Evolutionary conservation across 2,113 vertebrate genomes (phyloP).

Genomic region (Ginglymostoma cirratum): DNA sequence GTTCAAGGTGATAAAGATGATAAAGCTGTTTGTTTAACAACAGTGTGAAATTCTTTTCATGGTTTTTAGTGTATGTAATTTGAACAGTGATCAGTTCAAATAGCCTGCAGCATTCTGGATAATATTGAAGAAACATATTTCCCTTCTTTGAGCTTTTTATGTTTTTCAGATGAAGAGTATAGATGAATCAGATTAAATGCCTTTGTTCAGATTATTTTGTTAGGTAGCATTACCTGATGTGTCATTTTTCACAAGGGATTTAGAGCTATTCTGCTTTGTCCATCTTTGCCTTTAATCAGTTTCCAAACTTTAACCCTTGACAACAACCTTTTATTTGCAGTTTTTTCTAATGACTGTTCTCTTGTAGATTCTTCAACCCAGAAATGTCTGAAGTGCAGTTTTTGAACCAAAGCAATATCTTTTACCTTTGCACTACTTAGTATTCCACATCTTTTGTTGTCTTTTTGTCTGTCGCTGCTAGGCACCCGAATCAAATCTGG

Average conservation of each 20-base stretch:
- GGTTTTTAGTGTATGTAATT: slow-evolving; percentile 51
- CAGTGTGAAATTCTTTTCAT: slow-evolving; percentile 55
- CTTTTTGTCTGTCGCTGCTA: not conserved
- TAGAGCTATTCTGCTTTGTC: slow-evolving; percentile 41
- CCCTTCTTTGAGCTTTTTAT: slow-evolving; percentile 41
- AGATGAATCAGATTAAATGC: slow-evolving; percentile 47
- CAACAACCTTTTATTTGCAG: not conserved
- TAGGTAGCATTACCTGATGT: slow-evolving; percentile 37
- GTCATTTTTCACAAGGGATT: slow-evolving; percentile 38
- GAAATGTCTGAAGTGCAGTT: not conserved
- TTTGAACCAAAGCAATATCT: not conserved
- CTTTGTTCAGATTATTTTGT: slow-evolving; percentile 41
- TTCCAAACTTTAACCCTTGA: slow-evolving; percentile 39
- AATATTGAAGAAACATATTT: slow-evolving; percentile 40
- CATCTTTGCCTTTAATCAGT: slow-evolving; percentile 20
- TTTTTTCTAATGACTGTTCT: not conserved
- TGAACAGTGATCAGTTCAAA: slow-evolving; percentile 47
- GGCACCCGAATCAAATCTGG: not conserved
- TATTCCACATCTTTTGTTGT: not conserved
- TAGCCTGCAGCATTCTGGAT: slow-evolving; percentile 39
- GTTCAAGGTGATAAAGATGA: slow-evolving; percentile 46
- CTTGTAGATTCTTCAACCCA: not conserved
- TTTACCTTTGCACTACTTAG: not conserved
- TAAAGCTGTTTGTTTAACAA: slow-evolving; percentile 53
- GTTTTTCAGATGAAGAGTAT: slow-evolving; percentile 43